Conservation (phyloP, 1,140 invertebrate genomes). For the Aphidius ervi region DNA sequence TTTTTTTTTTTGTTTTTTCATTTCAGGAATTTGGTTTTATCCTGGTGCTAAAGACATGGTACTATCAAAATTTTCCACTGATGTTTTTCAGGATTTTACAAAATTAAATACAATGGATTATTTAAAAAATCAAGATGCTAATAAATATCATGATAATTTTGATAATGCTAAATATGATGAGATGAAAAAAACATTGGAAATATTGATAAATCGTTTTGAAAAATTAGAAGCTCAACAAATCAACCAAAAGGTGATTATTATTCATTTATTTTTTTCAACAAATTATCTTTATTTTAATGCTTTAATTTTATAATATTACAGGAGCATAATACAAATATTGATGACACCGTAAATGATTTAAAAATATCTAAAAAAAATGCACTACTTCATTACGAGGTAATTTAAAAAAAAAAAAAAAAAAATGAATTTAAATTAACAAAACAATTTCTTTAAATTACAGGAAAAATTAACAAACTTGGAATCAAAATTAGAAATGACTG, state of each 20-base stretch:
- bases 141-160: background rate
- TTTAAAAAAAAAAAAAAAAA: constrained; percentile 17
- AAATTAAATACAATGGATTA: background rate
- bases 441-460: constrained; percentile 19
- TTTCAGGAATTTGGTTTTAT: constrained; percentile 41
- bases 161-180: constrained; percentile 22
- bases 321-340: constrained; percentile 32
- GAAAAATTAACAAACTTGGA: constrained; percentile 34
- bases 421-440: background rate
- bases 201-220: constrained; percentile 32
- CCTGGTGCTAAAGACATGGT: constrained; percentile 22
- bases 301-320: constrained; percentile 20
- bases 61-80: background rate
- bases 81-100: background rate
- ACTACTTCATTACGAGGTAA: constrained; percentile 33
- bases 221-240: constrained; percentile 31
- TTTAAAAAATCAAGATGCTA: background rate
- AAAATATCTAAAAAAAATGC: constrained; percentile 21
- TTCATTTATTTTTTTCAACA: constrained; percentile 3
- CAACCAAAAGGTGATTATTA: constrained; percentile 34
- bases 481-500: constrained; percentile 24
- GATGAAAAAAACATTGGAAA: constrained; percentile 27
- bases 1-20: constrained; percentile 3
- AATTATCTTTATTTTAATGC: background rate
- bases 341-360: constrained; percentile 25